phyloP scores from a whole-genome alignment of 2,797 vertebrate genomes.

The Mormyrops boulengeri region DNA sequence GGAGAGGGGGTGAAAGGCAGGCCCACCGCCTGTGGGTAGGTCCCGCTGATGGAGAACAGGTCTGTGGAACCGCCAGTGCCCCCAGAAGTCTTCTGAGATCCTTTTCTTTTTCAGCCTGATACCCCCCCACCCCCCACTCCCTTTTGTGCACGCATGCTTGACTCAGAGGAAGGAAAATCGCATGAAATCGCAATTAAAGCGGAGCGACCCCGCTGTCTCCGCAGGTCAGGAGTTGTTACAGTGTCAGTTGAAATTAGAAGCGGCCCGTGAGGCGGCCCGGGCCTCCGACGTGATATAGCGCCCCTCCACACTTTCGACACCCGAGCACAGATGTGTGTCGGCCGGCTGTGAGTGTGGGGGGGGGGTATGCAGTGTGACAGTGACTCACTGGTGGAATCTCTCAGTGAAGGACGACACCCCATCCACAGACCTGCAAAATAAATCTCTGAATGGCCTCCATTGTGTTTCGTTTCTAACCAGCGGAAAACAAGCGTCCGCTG shows the following conservation, averaged over 20 bases:
- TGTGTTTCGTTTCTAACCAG: not conserved
- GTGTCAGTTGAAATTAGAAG: constrained; percentile 20
- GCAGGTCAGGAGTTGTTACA: constrained; percentile 28
- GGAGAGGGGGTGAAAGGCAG: not conserved
- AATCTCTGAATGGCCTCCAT: not conserved
- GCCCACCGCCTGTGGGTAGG: not conserved
- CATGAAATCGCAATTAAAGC: constrained; percentile 44
- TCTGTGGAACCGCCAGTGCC: constrained; percentile 3
- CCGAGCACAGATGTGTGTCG: not conserved
- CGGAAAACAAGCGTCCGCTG: not conserved
- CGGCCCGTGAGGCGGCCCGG: constrained; percentile 11
- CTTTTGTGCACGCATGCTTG: constrained; percentile 18
- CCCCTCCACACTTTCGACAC: not conserved
- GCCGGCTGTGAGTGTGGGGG: not conserved
- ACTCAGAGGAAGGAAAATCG: constrained; percentile 19
- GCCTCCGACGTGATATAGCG: constrained; percentile 4
- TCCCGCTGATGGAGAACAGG: not conserved
- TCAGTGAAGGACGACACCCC: constrained; percentile 2
- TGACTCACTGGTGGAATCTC: not conserved
- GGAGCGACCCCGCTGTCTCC: constrained; percentile 26
- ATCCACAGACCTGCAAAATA: not conserved
- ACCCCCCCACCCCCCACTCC: not conserved
- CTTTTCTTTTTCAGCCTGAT: constrained; percentile 12
- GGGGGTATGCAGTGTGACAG: not conserved
- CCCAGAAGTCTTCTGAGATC: constrained; percentile 27